Base-by-base conservation (phyloP, 2,113 vertebrate species). In the Chauna torquata region DNA sequence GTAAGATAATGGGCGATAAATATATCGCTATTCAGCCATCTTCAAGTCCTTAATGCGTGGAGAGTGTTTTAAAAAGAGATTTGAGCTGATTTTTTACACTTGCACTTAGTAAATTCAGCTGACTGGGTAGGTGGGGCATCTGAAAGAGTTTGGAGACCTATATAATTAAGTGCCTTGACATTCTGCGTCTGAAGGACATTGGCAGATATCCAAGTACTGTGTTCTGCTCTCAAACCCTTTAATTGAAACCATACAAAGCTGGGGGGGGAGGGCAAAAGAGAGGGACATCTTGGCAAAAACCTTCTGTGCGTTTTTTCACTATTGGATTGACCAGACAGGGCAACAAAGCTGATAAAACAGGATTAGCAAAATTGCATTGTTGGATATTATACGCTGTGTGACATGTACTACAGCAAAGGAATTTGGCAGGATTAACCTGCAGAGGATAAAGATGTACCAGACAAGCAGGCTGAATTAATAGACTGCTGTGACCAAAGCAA, bases 301-400 rank as follows among this genome's bases (percentile, higher is more conserved):
- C 97, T 98, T 79, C 82, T 94, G 94, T 97, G 97, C 6, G 27
- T 95, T 97, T 98, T 98, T 98, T 97, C 40, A 38, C 97, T 97
- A 94, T 98, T 97, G 97, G 97, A 97, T 98, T 97, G 98, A 98
- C 94, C 98, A 98, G 98, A 98, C 98, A 98, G 98, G 98, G 97
- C 97, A 98, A 97, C 93, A 92, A 97, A 98, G 97, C 98, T 98
- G 98, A 98, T 98, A 96, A 98, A 98, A 98, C 95, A 95, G 98
- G 98, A 98, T 99, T 98, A 98, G 96, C 97, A 98, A 96, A 97
- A 97, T 97, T 94, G 97, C 97, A 97, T 98, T 98, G 98, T 97
- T 96, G 97, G 98, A 97, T 98, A 96, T 97, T 98, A 98, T 98
- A 97, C 97, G 89, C 97, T 98, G 98, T 97, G 95, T 98, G 98